Evolutionary conservation across 2,888 invertebrate species (phyloP), one percentile per base, ranked within the genome.

Genomic region (Trachelus troglodyta): DNA sequence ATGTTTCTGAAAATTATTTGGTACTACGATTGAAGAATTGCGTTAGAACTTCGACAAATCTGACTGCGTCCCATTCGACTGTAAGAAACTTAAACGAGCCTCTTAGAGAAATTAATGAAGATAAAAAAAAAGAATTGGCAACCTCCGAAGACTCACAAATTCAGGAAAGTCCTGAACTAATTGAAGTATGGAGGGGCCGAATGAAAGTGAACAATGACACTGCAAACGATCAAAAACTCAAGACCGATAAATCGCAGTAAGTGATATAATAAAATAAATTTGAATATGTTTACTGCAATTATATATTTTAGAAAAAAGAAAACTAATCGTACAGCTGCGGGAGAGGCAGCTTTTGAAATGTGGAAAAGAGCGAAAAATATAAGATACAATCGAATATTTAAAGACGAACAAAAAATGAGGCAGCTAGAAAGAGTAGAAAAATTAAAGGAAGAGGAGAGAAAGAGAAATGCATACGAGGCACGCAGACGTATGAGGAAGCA

Each of bases 311-410:
- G 40, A 40, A 40, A 40, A 15, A 40, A 40, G 15, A 6, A 2
- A 40, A 40, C 6, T 15, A 4, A 15, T 40, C 34, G 74, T 75
- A 76, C 69, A 78, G 68, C 68, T 73, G 37, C 37, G 78, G 68
- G 40, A 12, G 74, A 77, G 9, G 76, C 81, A 74, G 79, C 87
- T 9, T 87, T 86, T 30, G 83, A 87, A 3, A 76, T 76, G 74
- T 87, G 86, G 87, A 87, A 81, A 34, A 79, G 75, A 69, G 80
- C 56, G 15, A 87, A 87, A 73, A 83, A 76, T 3, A 73, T 75
- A 23, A 75, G 33, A 3, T 83, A 84, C 35, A 81, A 76, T 68
- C 79, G 75, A 15, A 3, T 83, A 15, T 31, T 84, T 12, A 83
- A 80, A 69, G 78, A 82, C 56, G 76, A 83, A n/a, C 76, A 81